These are phyloP conservation scores for Scomber scombrus DNA, from an alignment of 2,113 vertebrate species.

Conservation along the genomic window DNA sequence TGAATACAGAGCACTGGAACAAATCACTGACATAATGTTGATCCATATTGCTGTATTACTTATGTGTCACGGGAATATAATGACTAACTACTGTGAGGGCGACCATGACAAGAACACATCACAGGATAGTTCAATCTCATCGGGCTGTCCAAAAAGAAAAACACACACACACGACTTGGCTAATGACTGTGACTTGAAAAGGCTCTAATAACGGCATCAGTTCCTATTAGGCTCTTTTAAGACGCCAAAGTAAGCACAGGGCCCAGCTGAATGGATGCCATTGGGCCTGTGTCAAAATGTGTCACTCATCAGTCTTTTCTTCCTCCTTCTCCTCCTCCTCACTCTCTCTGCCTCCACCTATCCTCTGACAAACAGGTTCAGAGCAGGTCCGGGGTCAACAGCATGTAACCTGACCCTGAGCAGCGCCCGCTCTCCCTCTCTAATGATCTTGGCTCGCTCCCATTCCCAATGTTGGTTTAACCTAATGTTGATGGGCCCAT, in stretches of 20 bases:
- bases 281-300: conserved; percentile 57
- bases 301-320: conserved; percentile 58
- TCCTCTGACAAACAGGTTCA: conserved; percentile 69
- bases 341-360: conserved; percentile 35
- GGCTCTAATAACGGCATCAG: conserved; percentile 16
- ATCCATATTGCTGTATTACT: conserved; percentile 13
- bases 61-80: neutral
- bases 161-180: no score
- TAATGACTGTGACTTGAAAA: conserved; percentile 11
- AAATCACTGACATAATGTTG: conserved; percentile 22
- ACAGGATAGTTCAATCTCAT: neutral
- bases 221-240: conserved; percentile 30
- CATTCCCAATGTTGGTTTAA: conserved; percentile 82
- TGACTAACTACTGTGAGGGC: neutral
- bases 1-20: conserved; percentile 13
- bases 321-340: conserved; percentile 24
- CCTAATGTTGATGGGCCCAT: conserved; percentile 75
- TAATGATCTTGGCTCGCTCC: conserved; percentile 73
- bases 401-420: conserved; percentile 64
- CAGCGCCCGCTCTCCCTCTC: conserved; percentile 36
- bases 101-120: neutral
- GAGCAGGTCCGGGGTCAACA: conserved; percentile 66
- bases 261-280: conserved; percentile 57
- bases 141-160: neutral
- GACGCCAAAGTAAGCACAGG: conserved; percentile 35